phyloP scores from a whole-genome alignment of 1,140 invertebrate species.

The Pseudachorutes palmiensis region DNA sequence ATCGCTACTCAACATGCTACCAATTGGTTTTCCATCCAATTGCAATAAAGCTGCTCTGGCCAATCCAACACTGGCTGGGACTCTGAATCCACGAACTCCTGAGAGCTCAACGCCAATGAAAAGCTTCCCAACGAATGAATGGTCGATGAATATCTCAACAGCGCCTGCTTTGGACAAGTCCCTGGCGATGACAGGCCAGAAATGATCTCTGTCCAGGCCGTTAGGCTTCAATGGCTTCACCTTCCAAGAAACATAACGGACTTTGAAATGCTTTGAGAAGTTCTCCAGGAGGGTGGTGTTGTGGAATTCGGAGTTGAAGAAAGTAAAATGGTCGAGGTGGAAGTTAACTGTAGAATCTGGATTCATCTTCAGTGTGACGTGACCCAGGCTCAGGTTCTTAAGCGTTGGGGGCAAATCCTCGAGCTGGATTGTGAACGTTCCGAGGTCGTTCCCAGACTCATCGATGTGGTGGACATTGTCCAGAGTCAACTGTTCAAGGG shows the following conservation, averaged over 20 bases:
- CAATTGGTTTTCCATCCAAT: too few species aligned
- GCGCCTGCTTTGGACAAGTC: not conserved
- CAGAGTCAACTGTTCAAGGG: not conserved
- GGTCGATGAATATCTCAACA: not conserved
- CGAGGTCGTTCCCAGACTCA: not conserved
- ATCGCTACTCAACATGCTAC: too few species aligned
- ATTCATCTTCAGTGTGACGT: not conserved
- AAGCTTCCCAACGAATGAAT: not conserved
- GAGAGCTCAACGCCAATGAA: not conserved
- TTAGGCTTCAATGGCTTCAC: not conserved
- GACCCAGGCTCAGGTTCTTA: not conserved
- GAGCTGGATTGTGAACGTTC: not conserved
- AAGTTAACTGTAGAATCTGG: not conserved
- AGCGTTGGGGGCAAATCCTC: not conserved
- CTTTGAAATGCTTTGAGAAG: not conserved
- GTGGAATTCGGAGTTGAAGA: not conserved
- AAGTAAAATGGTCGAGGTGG: not conserved
- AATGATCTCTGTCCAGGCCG: not conserved
- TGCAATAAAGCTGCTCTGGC: too few species aligned
- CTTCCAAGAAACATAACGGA: not conserved
- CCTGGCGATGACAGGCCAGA: not conserved
- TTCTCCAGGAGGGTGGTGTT: not conserved
- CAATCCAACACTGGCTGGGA: too few species aligned
- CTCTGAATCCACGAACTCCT: too few species aligned
- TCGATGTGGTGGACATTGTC: not conserved